These are phyloP conservation scores for Muntiacus muntjak DNA, from an alignment of 2,113 vertebrate species.

Conservation along the genomic window DNA sequence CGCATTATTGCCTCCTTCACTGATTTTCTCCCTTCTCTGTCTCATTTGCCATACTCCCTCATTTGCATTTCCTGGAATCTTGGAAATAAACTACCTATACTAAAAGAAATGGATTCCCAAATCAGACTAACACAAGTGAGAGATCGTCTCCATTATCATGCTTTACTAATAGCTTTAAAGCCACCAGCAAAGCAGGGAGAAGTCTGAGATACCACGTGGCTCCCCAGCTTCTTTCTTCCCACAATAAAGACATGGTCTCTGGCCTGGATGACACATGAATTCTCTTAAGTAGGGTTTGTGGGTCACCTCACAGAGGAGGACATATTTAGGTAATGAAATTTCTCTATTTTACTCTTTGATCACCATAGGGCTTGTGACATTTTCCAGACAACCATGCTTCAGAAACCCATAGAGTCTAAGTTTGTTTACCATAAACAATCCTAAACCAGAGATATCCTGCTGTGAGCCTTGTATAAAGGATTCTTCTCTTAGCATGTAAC, in stretches of 20 bases:
- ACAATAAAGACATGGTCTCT: background rate
- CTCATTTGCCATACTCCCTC: background rate
- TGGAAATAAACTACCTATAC: background rate
- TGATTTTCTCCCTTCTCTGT: background rate
- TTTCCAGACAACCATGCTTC: background rate
- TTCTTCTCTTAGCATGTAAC: background rate
- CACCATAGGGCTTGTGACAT: background rate
- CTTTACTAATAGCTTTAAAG: background rate
- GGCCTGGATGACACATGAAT: background rate
- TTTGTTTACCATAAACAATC: background rate
- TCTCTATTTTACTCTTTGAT: background rate
- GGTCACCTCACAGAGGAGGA: background rate
- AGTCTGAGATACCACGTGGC: background rate
- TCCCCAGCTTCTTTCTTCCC: background rate
- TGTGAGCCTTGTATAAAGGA: background rate
- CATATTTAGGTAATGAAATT: background rate
- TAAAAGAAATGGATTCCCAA: background rate
- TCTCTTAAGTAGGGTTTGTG: background rate
- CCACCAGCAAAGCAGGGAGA: background rate
- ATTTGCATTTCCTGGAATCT: background rate
- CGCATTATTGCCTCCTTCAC: background rate
- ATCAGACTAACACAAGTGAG: background rate
- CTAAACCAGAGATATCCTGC: background rate
- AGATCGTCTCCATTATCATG: background rate
- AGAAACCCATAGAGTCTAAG: background rate